Evolutionary conservation across 2,888 invertebrate species (phyloP).

Genomic region (Drosophila quasianomalipes): DNA sequence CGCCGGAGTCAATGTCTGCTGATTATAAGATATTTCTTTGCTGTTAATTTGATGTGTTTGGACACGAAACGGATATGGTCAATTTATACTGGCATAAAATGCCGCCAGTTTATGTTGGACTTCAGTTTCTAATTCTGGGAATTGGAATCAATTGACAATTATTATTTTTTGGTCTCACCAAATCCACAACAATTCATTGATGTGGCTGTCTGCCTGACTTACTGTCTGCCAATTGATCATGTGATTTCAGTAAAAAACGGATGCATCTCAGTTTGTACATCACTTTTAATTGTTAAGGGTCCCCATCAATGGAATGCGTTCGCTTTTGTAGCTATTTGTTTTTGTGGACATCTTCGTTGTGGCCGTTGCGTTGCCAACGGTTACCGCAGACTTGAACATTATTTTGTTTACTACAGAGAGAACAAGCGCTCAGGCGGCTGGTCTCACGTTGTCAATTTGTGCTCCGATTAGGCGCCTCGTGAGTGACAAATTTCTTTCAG

Average conservation of each 20-base stretch:
- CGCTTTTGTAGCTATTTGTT: constrained; percentile 39
- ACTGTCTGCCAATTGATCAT: constrained; percentile 43
- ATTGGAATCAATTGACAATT: constrained; percentile 69
- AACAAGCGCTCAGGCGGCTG: neutral
- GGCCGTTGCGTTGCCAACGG: constrained; percentile 57
- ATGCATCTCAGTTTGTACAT: constrained; percentile 12
- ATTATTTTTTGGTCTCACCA: constrained; percentile 27
- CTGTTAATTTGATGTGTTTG: constrained; percentile 21
- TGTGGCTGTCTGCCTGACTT: neutral
- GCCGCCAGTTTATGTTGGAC: constrained; percentile 34
- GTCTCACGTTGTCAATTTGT: constrained; percentile 23
- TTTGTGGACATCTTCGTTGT: constrained; percentile 50
- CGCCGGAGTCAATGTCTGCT: constrained; percentile 55
- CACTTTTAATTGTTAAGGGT: constrained; percentile 6
- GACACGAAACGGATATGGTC: constrained; percentile 61
- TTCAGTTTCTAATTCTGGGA: constrained; percentile 79
- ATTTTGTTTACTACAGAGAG: constrained; percentile 70
- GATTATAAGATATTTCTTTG: neutral
- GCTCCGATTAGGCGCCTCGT: constrained; percentile 49
- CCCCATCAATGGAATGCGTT: constrained; percentile 12
- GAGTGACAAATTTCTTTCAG: constrained; percentile 49
- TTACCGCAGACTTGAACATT: constrained; percentile 46
- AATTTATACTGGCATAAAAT: constrained; percentile 51
- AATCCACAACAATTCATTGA: constrained; percentile 33
- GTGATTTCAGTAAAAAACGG: constrained; percentile 43